Conservation (phyloP, 2,888 invertebrate genomes). For the Lasioglossum calceatum region DNA sequence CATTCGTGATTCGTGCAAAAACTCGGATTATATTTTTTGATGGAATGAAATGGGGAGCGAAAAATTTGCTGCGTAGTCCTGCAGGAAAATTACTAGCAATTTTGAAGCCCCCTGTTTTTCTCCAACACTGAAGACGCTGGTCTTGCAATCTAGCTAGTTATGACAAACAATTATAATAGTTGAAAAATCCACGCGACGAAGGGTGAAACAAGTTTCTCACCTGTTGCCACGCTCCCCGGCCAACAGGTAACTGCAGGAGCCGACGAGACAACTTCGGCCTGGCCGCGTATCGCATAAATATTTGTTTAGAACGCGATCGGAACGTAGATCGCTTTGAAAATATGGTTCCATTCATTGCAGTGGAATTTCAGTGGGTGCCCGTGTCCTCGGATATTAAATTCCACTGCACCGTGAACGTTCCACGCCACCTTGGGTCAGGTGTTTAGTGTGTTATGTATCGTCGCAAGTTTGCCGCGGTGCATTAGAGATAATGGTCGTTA, state of each 20-base stretch:
- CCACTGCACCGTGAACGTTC: slow-evolving; percentile 23
- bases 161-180: background rate
- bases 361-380: slow-evolving; percentile 53
- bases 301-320: slow-evolving; percentile 56
- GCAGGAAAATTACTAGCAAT: background rate
- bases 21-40: slow-evolving; percentile 13
- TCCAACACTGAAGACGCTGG: background rate
- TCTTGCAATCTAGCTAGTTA: background rate
- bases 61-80: background rate
- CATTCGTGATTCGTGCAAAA: slow-evolving; percentile 19
- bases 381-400: slow-evolving; percentile 59
- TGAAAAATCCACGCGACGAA: background rate
- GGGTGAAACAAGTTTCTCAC: background rate
- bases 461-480: slow-evolving; percentile 1
- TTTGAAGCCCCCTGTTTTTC: background rate
- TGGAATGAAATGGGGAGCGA: background rate
- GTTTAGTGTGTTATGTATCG: slow-evolving; percentile 20
- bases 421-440: slow-evolving; percentile 33
- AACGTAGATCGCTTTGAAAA: slow-evolving; percentile 61
- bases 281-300: slow-evolving; percentile 42
- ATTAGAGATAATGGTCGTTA: slow-evolving; percentile 28
- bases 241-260: slow-evolving; percentile 12
- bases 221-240: background rate
- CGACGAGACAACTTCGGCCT: slow-evolving; percentile 23
- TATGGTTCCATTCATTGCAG: slow-evolving; percentile 37